A percentile compares a stretch with the other conserved stretches of the same genome.
Conservation (phyloP, 35 echinoderm and acorn worm genomes). For the Stichopus chloronotus region DNA sequence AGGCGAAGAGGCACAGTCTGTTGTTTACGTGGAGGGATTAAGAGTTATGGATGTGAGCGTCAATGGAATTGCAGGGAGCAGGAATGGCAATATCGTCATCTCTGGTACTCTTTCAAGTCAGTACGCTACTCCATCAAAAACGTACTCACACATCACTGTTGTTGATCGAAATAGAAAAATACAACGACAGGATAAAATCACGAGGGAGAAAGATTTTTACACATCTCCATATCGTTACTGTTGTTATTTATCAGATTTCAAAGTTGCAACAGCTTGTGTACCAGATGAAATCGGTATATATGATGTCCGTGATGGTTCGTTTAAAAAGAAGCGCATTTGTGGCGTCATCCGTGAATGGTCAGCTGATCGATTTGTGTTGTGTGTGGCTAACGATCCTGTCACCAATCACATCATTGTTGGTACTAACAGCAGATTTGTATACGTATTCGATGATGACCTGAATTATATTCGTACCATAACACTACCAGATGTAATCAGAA, state of each 20-base stretch:
- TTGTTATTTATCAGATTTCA: not conserved
- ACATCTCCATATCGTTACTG: not conserved
- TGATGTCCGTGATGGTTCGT: not conserved
- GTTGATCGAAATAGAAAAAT: not conserved
- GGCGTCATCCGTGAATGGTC: not conserved
- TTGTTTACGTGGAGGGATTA: not conserved
- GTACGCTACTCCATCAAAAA: too few species aligned
- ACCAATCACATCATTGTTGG: slow-evolving; percentile 19
- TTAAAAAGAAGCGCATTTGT: not conserved
- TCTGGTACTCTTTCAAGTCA: not conserved
- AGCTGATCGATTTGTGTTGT: not conserved
- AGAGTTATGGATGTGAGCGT: not conserved
- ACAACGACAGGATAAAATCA: not conserved
- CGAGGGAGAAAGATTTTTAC: too few species aligned
- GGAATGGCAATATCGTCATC: slow-evolving; percentile 6
- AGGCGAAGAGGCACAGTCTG: not conserved
- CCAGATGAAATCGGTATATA: slow-evolving; percentile 24
- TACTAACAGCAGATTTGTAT: slow-evolving; percentile 1
- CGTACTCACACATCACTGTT: slow-evolving; percentile 13
- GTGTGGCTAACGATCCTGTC: not conserved
- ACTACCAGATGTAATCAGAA: not conserved
- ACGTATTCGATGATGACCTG: not conserved
- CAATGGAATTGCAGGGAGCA: not conserved
- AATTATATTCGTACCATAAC: not conserved
- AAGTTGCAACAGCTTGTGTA: not conserved